Conservation (phyloP, 2,888 invertebrate genomes). For the Lamproptera curius region DNA sequence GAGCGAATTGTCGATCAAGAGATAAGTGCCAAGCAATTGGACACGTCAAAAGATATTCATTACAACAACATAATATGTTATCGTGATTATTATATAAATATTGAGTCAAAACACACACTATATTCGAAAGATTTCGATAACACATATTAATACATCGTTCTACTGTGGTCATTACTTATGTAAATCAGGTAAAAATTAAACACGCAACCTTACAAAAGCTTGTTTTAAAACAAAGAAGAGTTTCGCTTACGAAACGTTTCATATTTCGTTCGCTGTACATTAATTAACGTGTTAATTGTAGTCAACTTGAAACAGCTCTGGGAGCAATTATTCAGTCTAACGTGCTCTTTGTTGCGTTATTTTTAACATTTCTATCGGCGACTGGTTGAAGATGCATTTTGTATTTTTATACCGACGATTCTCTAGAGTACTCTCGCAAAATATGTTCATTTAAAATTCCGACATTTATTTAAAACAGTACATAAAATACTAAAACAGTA, state of each 20-base stretch:
- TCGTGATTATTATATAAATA: too few species aligned
- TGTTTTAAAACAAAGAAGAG: neutral
- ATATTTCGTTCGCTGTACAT: neutral
- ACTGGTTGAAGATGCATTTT: conserved; percentile 10
- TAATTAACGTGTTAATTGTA: neutral
- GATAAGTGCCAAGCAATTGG: conserved; percentile 16
- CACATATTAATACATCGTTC: too few species aligned
- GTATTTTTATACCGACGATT: conserved; percentile 14
- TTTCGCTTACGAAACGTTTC: neutral
- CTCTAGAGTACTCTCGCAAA: conserved; percentile 3
- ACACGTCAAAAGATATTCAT: conserved; percentile 1
- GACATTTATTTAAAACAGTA: too few species aligned
- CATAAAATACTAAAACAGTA: too few species aligned
- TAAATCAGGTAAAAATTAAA: too few species aligned
- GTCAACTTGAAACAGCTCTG: neutral
- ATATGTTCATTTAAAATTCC: too few species aligned
- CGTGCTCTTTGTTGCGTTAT: conserved; percentile 11
- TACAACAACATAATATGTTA: too few species aligned
- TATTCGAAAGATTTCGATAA: too few species aligned
- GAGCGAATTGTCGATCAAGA: conserved; percentile 23
- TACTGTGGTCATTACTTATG: too few species aligned
- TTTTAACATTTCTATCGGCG: conserved; percentile 14
- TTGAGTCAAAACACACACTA: too few species aligned
- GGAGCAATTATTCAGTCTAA: neutral
- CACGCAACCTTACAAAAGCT: too few species aligned